Base-by-base conservation (phyloP, 2,888 invertebrate genomes). In the Cheilosia impressa region DNA sequence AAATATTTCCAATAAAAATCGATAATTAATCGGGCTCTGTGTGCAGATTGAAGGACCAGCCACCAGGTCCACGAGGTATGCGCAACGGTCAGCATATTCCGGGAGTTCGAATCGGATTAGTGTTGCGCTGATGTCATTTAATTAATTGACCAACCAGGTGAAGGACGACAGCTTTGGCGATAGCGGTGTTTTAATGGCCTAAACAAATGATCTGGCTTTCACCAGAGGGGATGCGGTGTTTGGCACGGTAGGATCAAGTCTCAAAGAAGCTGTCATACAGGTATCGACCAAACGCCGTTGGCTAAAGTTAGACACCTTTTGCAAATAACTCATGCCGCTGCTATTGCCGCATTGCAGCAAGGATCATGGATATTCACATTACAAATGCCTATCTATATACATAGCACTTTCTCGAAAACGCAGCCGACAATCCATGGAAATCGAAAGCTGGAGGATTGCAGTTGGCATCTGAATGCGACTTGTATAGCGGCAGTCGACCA, bases 141-240 rank as follows among this genome's bases (percentile, higher is more conserved):
- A 80, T 84, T 84, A 79, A 84, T 84, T 50, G 66, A 58, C 71
- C 50, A 71, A 79, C 27, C 80, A 60, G 84, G 84, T 71, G 84
- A 84, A 84, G 84, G 84, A 84, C 84, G 84, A 84, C 71, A 79
- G 71, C 71, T 41, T 53, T 57, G 47, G 19, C 68, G 78, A 72
- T 73, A 78, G 73, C 83, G 41, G 63, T 72, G 57, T 47, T 68
- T 83, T 63, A 75, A 75, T 75, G 69, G 73, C 69, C 69, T 53
- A 69, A 84, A 79, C 79, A 75, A 75, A 69, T 78, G 84, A 84
- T 75, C 50, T 43, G 75, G 75, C 79, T 84, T 84, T 84, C 84
- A 50, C 84, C 75, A 71, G 53, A 52, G 60, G 50, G 17, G 17
- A 38, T 15, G 45, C 2, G n/a, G 53, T 68, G 27, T 22, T 4